Evolutionary conservation across 2,797 vertebrate species (phyloP).

Genomic region (Danio aesculapii): DNA sequence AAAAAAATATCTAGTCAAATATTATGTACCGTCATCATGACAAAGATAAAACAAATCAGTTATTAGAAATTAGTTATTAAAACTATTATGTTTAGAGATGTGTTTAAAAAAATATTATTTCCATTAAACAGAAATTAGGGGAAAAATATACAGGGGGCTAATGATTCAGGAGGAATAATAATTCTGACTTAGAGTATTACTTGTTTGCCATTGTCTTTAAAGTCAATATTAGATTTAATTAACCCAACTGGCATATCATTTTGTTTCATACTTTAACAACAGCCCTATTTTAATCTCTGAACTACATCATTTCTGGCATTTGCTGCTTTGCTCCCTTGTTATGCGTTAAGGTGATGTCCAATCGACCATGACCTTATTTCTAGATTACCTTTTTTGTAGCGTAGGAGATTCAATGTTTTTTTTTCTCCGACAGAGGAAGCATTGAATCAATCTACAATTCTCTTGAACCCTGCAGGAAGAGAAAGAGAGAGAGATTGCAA

Average conservation of each 20-base stretch:
- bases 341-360: conserved; percentile 3
- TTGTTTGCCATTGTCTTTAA: not conserved
- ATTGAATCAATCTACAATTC: conserved; percentile 65
- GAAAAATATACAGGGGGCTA: no score
- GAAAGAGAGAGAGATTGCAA: conserved; percentile 42
- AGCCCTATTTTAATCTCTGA: not conserved
- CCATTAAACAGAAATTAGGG: no score
- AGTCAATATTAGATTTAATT: not conserved
- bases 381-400: not conserved
- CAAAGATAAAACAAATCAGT: no score
- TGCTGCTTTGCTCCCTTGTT: not conserved
- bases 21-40: no score
- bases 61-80: no score
- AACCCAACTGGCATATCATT: not conserved
- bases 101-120: no score
- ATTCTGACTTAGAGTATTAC: not conserved
- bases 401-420: not conserved
- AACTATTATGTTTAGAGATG: no score
- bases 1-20: no score
- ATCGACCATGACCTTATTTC: not conserved
- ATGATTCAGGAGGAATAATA: no score
- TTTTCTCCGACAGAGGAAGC: not conserved
- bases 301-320: conserved; percentile 12
- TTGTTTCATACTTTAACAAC: not conserved
- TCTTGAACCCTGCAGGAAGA: conserved; percentile 39